Conservation (phyloP, 2,113 vertebrate species). For the Cyanoramphus novaezelandiae region DNA sequence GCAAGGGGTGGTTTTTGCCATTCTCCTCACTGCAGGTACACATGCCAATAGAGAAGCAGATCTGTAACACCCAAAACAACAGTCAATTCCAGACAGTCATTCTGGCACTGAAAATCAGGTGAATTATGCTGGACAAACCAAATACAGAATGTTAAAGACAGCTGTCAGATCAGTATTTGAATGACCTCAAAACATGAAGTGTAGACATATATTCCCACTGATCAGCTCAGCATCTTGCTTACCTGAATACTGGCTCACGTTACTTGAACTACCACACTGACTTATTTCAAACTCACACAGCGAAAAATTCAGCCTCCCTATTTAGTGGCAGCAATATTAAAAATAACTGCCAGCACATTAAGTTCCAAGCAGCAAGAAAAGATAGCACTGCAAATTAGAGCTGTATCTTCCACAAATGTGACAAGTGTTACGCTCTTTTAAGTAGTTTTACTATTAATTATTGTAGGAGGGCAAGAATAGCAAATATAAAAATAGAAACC, state of each 20-base stretch:
- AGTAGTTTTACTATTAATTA: background rate
- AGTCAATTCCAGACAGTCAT: background rate
- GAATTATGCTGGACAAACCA: background rate
- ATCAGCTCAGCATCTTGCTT: background rate
- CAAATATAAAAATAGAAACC: background rate
- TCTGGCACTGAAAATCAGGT: background rate
- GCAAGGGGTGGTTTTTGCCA: background rate
- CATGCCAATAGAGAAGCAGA: fast-evolving
- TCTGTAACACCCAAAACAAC: background rate
- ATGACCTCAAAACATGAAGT: background rate
- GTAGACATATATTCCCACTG: background rate
- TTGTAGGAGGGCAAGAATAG: background rate
- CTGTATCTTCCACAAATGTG: background rate
- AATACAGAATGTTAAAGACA: background rate
- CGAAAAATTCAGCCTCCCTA: background rate
- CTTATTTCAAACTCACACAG: background rate
- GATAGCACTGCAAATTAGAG: background rate
- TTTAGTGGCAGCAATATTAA: background rate
- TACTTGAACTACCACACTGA: background rate
- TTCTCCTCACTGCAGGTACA: background rate
- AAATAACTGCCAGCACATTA: background rate
- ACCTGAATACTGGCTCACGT: background rate
- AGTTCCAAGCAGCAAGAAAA: background rate
- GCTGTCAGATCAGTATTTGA: background rate
- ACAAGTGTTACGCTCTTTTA: background rate